Conservation (phyloP, 2,113 vertebrate species). For the Cyanoramphus novaezelandiae region DNA sequence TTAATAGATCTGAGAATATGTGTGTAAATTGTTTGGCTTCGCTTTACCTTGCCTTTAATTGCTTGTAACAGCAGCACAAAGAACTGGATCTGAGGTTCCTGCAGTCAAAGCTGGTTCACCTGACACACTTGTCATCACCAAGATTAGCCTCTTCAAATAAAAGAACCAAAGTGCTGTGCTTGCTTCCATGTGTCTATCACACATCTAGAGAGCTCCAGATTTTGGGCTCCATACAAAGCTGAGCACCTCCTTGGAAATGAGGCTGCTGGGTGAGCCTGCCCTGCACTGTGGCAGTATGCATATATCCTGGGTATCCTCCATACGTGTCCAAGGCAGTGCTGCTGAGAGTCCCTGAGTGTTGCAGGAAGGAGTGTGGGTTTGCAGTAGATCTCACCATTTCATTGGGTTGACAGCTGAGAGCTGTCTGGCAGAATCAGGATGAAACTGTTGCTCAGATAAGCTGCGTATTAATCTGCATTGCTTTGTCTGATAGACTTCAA, state of each 20-base stretch:
- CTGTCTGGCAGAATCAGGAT: background rate
- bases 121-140: background rate
- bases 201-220: background rate
- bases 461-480: background rate
- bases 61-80: background rate
- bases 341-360: accelerated
- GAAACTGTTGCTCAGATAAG: background rate
- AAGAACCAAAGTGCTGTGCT: background rate
- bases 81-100: background rate
- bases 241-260: accelerated
- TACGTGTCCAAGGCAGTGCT: background rate
- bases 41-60: background rate
- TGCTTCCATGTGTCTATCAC: accelerated
- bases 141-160: background rate
- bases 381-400: background rate
- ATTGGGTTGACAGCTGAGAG: background rate
- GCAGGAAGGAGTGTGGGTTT: background rate
- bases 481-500: background rate
- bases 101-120: background rate
- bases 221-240: background rate
- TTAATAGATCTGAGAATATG: background rate
- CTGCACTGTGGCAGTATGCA: background rate
- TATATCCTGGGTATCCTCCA: accelerated
- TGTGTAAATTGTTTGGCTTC: background rate
- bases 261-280: background rate